These are phyloP conservation scores for Prochilodus magdalenae DNA, from an alignment of 2,113 vertebrate genomes.

Conservation along the genomic window DNA sequence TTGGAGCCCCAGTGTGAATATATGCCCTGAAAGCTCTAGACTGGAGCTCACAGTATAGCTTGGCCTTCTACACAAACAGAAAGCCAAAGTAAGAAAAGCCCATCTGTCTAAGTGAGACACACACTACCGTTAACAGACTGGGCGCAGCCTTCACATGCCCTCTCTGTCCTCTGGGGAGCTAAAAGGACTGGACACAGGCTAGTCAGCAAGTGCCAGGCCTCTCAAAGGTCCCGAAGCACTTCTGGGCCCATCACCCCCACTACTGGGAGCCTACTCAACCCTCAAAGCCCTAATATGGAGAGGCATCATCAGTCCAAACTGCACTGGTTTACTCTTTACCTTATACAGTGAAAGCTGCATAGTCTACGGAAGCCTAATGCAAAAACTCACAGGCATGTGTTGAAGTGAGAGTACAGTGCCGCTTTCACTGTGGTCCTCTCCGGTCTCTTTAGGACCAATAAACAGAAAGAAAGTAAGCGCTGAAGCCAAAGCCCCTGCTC, in stretches of 20 bases:
- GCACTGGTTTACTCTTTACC: conserved; percentile 15
- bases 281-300: conserved; percentile 33
- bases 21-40: not conserved
- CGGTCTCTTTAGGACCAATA: conserved; percentile 21
- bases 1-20: conserved; percentile 9
- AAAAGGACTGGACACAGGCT: conserved; percentile 45
- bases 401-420: not conserved
- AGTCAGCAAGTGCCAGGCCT: conserved; percentile 54
- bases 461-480: conserved; percentile 40
- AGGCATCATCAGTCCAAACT: conserved; percentile 30
- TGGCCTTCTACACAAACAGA: conserved; percentile 20
- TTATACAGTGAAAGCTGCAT: not conserved
- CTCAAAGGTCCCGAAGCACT: conserved; percentile 42
- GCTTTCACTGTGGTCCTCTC: conserved; percentile 35
- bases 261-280: conserved; percentile 28
- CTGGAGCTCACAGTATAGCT: not conserved
- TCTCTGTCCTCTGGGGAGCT: conserved; percentile 25
- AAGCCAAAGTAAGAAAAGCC: conserved; percentile 34
- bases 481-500: conserved; percentile 38
- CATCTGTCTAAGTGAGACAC: conserved; percentile 39
- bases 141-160: conserved; percentile 32
- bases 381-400: not conserved
- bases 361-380: not conserved
- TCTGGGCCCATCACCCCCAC: conserved; percentile 40
- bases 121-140: conserved; percentile 46